Evolutionary conservation across 2,888 invertebrate genomes (phyloP), one percentile per base, ranked within the genome.

Genomic region (Eutolmus rufibarbis): DNA sequence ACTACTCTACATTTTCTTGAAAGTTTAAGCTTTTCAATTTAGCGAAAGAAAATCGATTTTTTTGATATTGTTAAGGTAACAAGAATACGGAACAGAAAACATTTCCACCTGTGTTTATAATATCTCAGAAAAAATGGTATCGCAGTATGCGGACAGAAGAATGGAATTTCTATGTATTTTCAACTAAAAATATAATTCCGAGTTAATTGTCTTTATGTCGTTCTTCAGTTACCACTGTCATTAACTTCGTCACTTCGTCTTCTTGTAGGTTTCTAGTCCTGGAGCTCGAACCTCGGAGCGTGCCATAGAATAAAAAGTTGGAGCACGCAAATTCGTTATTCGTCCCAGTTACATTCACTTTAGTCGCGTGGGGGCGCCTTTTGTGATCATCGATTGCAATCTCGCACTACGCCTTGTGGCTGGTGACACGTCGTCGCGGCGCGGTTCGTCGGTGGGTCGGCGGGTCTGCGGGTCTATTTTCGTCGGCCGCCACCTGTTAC

Each of bases 401-500:
- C 79, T 79, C 28, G 31, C 79, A 51, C 34, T 79, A 56, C 28
- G 43, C 46, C 12, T 12, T 19, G 5, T 19, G 56, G 9, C 19
- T 57, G 57, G 43, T 79, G 79, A 79, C 28, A 79, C 23, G 51
- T 46, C 23, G 51, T 46, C 46, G 43, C 19, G 34, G 5, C 16
- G 19, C 56, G 16, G 8, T 56, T 57, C 57, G 9, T n/a, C 79
- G 79, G 46, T 23, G 19, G 19, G 12, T 12, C 23, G 79, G 31
- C 14, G 23, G 43, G 12, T 23, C 28, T 31, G 23, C 19, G 46
- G 51, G 79, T 79, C 51, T 51, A 79, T 79, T 79, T 76, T 79
- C 79, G 66, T 66, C 28, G 51, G 16, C 46, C 79, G 23, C 79
- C 79, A 79, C 79, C 79, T 79, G 79, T 79, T 79, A 56, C 79